These are phyloP conservation scores for Tortricodes alternella DNA, from an alignment of 2,888 invertebrate species.

Conservation along the genomic window DNA sequence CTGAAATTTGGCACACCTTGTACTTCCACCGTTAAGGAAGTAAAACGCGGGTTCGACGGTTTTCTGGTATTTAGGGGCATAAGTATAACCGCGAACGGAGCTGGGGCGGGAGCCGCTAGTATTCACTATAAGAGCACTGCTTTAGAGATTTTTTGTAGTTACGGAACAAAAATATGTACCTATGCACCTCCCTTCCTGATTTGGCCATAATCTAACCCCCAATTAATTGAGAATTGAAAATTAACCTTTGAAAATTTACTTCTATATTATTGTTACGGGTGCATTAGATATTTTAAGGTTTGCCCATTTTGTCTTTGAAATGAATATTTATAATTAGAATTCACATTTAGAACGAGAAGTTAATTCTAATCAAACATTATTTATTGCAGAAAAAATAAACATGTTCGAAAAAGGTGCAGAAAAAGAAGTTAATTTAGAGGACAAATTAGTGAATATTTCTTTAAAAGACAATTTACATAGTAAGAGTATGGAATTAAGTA, in stretches of 20 bases:
- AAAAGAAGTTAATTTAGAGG: constrained; percentile 58
- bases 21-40: no score
- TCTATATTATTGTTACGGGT: no score
- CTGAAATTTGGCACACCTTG: no score
- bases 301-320: no score
- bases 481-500: constrained; percentile 55
- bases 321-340: no score
- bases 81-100: no score
- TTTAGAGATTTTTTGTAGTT: neutral
- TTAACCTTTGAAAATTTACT: no score
- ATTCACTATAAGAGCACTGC: neutral
- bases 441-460: constrained; percentile 63
- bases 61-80: no score
- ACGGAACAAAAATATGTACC: neutral
- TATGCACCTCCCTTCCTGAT: neutral
- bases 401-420: constrained; percentile 74
- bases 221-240: no score
- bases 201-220: neutral
- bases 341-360: neutral
- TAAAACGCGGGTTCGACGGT: no score
- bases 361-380: neutral
- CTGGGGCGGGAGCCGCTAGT: no score
- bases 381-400: constrained; percentile 75
- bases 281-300: no score
- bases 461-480: constrained; percentile 60